Evolutionary conservation across 2,113 vertebrate genomes (phyloP).

Genomic region (Sinocyclocheilus maitianheensis): DNA sequence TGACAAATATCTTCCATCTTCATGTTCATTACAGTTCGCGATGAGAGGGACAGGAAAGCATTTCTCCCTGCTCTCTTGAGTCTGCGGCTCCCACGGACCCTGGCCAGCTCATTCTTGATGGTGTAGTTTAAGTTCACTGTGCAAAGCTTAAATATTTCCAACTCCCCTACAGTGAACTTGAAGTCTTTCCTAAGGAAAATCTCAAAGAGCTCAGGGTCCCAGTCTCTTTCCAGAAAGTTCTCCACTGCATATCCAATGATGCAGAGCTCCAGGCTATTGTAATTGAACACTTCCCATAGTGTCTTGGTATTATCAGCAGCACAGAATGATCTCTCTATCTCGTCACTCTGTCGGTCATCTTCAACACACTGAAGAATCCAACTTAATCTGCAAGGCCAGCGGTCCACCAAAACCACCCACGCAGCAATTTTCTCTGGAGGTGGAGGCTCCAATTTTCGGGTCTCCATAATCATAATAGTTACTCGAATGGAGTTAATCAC

Average conservation of each 20-base stretch:
- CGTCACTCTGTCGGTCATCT: constrained; percentile 75
- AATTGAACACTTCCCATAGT: constrained; percentile 82
- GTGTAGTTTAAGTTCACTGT: constrained; percentile 88
- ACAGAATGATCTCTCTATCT: not conserved
- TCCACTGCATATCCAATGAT: constrained; percentile 72
- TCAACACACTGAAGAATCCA: constrained; percentile 89
- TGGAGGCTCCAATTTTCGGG: constrained; percentile 56
- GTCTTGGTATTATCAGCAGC: constrained; percentile 44
- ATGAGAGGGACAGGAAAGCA: constrained; percentile 64
- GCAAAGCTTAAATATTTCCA: constrained; percentile 67
- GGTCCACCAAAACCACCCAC: constrained; percentile 87
- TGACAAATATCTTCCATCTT: constrained; percentile 70
- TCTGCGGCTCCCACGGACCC: constrained; percentile 71
- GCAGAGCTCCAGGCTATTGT: constrained; percentile 77
- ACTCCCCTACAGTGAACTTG: constrained; percentile 74
- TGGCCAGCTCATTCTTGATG: constrained; percentile 82
- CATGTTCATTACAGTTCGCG: constrained; percentile 64
- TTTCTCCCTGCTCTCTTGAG: constrained; percentile 66
- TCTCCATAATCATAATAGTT: constrained; percentile 80
- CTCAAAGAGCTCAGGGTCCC: constrained; percentile 86
- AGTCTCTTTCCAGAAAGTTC: constrained; percentile 83
- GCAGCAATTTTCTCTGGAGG: constrained; percentile 75
- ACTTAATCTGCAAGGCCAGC: constrained; percentile 91
- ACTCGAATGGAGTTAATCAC: constrained; percentile 88
- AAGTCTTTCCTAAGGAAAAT: constrained; percentile 82